Percentiles rank a stretch among this genome's conserved stretches.
Conservation (phyloP, 2,113 vertebrate species). For the Octodon degus region DNA sequence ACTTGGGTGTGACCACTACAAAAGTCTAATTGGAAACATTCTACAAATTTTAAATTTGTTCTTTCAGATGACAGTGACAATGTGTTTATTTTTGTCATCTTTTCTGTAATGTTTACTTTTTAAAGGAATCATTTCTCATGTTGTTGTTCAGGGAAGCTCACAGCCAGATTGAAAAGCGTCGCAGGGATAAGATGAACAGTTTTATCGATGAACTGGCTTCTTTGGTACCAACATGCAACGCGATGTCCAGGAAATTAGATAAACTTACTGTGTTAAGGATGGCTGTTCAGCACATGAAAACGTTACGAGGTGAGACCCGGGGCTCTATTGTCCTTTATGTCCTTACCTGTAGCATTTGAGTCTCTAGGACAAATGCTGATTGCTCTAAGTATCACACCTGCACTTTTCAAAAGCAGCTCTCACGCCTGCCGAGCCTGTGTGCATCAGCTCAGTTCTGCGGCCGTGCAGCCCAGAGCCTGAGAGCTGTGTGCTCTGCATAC, state of each 20-base stretch:
- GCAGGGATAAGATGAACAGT: constrained; percentile 99
- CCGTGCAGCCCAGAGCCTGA: neutral
- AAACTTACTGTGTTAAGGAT: constrained; percentile 98
- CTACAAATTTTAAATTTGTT: constrained; percentile 17
- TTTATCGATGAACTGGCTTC: constrained; percentile 98
- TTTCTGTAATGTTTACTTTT: neutral
- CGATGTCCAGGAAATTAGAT: constrained; percentile 98
- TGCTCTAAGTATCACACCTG: neutral
- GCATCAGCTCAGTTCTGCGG: neutral
- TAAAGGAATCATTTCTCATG: constrained; percentile 8
- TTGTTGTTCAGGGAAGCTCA: constrained; percentile 93
- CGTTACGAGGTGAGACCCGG: constrained; percentile 91
- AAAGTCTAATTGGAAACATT: constrained; percentile 46
- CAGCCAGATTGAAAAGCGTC: constrained; percentile 98
- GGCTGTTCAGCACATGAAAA: constrained; percentile 99
- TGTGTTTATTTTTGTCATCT: constrained; percentile 36
- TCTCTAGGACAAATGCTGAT: neutral
- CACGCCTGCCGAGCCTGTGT: neutral
- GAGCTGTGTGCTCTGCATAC: neutral
- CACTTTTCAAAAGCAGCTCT: neutral
- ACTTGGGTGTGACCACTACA: neutral
- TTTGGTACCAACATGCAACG: constrained; percentile 97
- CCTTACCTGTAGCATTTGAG: neutral
- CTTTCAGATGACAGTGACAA: neutral
- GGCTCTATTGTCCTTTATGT: neutral